Evolutionary conservation across 53 echinoderm and acorn worm species (phyloP), one percentile per base, ranked within the genome.

Genomic region (Actinopyga echinites): DNA sequence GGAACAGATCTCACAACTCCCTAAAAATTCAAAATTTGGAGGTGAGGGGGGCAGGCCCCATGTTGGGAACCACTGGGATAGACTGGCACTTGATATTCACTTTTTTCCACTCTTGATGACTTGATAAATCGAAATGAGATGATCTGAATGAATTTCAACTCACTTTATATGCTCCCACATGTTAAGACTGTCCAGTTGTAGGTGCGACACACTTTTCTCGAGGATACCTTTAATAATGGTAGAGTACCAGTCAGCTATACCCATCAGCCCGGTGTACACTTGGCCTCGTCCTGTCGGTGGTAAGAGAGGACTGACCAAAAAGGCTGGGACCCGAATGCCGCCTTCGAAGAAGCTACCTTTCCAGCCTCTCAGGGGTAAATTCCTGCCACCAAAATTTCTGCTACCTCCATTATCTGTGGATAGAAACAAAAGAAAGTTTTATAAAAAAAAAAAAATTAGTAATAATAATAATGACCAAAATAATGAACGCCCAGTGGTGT

Each of bases 351-450:
- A 85, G 30, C 22, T 32, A 10, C 85, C 78, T 21, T 85, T 85
- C 34, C 71, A 45, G 4, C 85, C 85, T 24, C 85, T 22, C 8
- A 85, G 21, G 28, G 85, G 85, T 21, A 29, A 6, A 29, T 85
- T 85, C 40, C 44, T 30, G 13, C 61, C 77, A 31, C 85, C 78
- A 45, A 44, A 44, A 31, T 20, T 21, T 7, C 9, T 12, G 22
- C 34, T 32, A 21, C 85, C 85, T 33, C 85, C 85, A 49, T 85
- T 85, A 78, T 85, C 85, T 85, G 64, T 68, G 24, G 7, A 32
- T 17, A 38, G 8, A 7, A 38, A 34, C 3, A 8, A 22, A 37
- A 67, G 2, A 68, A 29, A 30, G 22, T n/a, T 13, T 36, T 34
- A 20, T 15, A 63, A 13, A 63, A 23, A 0, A 25, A 63, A 10